Conservation (phyloP, 2,888 invertebrate genomes). For the Rhynchonema sp. region DNA sequence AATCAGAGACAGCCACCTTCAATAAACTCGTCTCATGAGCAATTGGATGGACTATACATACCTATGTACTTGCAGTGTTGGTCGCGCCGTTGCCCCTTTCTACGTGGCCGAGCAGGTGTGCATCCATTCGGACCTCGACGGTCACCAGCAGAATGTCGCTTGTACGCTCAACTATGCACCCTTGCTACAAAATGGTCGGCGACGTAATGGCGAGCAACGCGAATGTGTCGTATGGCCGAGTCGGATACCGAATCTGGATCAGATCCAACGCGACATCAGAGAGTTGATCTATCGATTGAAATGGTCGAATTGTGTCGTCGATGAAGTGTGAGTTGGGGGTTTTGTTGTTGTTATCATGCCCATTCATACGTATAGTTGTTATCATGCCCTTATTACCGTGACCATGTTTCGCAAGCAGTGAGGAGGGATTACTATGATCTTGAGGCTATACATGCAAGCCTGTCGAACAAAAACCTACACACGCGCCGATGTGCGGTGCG, state of each 20-base stretch:
- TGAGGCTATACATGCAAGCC: too few species aligned
- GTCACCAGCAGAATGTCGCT: not conserved
- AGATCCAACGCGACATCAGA: not conserved
- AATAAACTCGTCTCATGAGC: too few species aligned
- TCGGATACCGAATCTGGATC: not conserved
- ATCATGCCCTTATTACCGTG: too few species aligned
- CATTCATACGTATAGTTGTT: too few species aligned
- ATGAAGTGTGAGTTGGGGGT: not conserved
- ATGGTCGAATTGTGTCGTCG: not conserved
- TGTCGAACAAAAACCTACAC: too few species aligned
- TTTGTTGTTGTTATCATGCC: too few species aligned
- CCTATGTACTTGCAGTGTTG: not conserved
- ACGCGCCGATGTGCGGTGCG: too few species aligned
- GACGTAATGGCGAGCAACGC: too few species aligned
- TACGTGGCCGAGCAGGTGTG: slow-evolving; percentile 1
- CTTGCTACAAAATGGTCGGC: not conserved
- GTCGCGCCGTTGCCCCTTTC: not conserved
- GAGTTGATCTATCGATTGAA: not conserved
- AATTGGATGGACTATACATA: too few species aligned
- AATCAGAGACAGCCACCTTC: too few species aligned
- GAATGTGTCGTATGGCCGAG: slow-evolving; percentile 1
- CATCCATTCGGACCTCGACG: not conserved
- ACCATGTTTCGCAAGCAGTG: too few species aligned
- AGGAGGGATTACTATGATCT: too few species aligned
- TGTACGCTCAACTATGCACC: not conserved